Evolutionary conservation across 1,140 invertebrate species (phyloP), one percentile per base, ranked within the genome.

Genomic region (Bombyx mandarina): DNA sequence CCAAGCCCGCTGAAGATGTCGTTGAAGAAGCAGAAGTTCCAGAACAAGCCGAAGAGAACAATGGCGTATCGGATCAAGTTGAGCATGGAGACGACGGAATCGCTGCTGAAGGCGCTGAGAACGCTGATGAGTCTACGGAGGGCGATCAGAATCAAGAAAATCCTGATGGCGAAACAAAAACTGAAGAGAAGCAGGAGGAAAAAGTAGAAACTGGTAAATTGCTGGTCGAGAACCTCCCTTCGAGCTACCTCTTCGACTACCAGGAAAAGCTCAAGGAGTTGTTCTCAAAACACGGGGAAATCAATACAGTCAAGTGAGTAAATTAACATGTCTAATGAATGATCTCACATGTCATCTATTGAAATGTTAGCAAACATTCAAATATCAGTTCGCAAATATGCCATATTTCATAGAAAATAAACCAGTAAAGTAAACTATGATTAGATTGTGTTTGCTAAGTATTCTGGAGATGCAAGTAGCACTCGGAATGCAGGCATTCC

Each of bases 121-220:
- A 48, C 43, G 59, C 65, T 26, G 72, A 71, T 63, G 63, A 54
- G 9, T 61, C 49, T 43, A 57, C 69, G 22, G 73, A 71, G 63
- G 62, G 54, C 57, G 71, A 68, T 10, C 65, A 75, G 49, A 54
- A 54, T 7, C 68, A 69, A 46, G 68, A 72, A 50, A 63, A 66
- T 48, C 54, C 68, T 8, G 77, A 72, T 0, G 58, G 53, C 7
- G 75, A 71, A 43, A n/a, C 59, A 12, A 73, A 73, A 50, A 43
- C 60, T 18, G 82, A 83, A 56, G 79, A 83, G 22, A 71, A 71
- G 51, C 79, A 82, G 60, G 79, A 82, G 61, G 77, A 85, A 18
- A 85, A 86, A 61, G 75, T 84, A 10, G 82, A 85, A 71, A 75
- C 83, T 71, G 83, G 82, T 77, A 88, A 88, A 82, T 67, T 88